phyloP scores from a whole-genome alignment of 2,113 vertebrate species.

The Bettongia penicillata region DNA sequence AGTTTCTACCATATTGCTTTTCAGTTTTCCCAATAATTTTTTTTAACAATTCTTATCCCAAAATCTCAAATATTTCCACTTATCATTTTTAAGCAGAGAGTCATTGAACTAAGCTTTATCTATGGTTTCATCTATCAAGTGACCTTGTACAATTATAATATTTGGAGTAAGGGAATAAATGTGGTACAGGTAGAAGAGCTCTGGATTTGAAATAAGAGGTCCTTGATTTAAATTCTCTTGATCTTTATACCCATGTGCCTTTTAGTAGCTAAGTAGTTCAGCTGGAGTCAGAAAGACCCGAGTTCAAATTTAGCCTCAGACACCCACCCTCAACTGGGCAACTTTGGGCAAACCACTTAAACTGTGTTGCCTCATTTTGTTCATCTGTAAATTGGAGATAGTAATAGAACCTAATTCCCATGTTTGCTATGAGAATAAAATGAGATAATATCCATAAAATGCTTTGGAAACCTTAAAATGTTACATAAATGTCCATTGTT shows the following conservation, averaged over 20 bases:
- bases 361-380: neutral
- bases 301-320: neutral
- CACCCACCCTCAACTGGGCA: neutral
- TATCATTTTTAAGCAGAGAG: neutral
- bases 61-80: neutral
- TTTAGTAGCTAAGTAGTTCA: neutral
- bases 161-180: neutral
- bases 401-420: neutral
- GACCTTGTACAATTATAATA: neutral
- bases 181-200: neutral
- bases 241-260: neutral
- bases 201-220: neutral
- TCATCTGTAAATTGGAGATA: neutral
- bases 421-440: neutral
- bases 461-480: neutral
- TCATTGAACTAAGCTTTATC: neutral
- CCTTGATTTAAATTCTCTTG: neutral
- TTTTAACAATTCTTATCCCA: neutral
- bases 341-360: neutral
- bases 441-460: neutral
- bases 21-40: neutral
- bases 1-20: neutral
- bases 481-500: neutral
- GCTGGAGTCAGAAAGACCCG: neutral
- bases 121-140: neutral